Evolutionary conservation across 1,140 invertebrate genomes (phyloP).

Genomic region (Teleogryllus occipitalis): DNA sequence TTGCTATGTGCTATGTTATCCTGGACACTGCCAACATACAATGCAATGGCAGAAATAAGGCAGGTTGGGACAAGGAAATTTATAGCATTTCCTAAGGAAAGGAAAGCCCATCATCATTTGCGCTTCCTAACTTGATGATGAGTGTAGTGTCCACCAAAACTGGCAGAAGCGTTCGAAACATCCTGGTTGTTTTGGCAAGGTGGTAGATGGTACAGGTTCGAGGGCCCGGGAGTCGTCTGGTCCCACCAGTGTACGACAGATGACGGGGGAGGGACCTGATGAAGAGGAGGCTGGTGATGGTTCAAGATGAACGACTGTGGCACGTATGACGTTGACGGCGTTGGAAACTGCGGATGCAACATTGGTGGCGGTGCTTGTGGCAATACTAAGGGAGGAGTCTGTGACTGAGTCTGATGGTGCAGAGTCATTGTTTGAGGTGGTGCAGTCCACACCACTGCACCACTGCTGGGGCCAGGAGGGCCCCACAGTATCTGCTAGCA

Average conservation of each 20-base stretch:
- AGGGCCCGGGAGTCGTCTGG: slow-evolving; percentile 14
- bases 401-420: slow-evolving; percentile 10
- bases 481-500: slow-evolving; percentile 46
- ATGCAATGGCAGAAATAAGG: slow-evolving; percentile 7
- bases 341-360: slow-evolving; percentile 12
- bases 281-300: slow-evolving; percentile 15
- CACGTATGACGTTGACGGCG: slow-evolving; percentile 19
- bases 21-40: not conserved
- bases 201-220: slow-evolving; percentile 15
- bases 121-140: slow-evolving; percentile 21
- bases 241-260: slow-evolving; percentile 20
- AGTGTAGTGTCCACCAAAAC: slow-evolving; percentile 14
- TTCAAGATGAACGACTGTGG: slow-evolving; percentile 16
- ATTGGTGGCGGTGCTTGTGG: slow-evolving; percentile 11
- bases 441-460: slow-evolving; percentile 20
- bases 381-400: slow-evolving; percentile 10
- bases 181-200: slow-evolving; percentile 12
- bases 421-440: slow-evolving; percentile 13
- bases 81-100: not conserved
- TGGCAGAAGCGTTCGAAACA: slow-evolving; percentile 9
- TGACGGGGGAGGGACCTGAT: slow-evolving; percentile 16
- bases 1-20: not conserved
- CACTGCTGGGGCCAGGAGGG: slow-evolving; percentile 21
- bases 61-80: not conserved
- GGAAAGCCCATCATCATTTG: slow-evolving; percentile 10